Evolutionary conservation across 2,797 vertebrate genomes (phyloP), one percentile per base, ranked within the genome.

Genomic region (Clamator glandarius): DNA sequence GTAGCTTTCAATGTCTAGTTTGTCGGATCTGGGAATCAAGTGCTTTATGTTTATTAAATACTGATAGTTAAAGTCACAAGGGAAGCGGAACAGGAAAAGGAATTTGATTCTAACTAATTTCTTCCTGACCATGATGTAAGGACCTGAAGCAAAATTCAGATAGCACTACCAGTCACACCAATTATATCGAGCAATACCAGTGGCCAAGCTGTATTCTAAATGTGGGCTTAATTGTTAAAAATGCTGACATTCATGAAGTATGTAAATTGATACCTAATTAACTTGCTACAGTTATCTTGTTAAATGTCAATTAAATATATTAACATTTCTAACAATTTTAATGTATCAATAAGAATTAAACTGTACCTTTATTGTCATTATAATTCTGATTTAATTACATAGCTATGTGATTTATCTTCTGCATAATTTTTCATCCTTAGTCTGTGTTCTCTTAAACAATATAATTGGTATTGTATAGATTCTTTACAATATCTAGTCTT

Each of bases 241-340:
- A 77, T 87, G 90, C 61, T 95, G 93, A 80, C 95, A 95, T 96
- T 97, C 96, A 95, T 91, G 86, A 96, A 96, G 57, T 92, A 92
- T 84, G 68, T 89, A 97, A 96, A 96, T 95, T 96, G 86, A 93
- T 96, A 96, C 86, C 79, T 96, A 97, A 97, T 97, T 97, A 97
- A 96, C 58, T 97, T 95, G 55, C 78, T 96, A 54, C 29, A 96
- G 48, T 62, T 96, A 93, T 96, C 85, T 97, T 97, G 90, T 97
- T 96, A 97, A 98, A 97, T 96, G 79, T 42, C 93, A 97, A 96
- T 97, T 98, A 97, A 96, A 84, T 90, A n/a, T 92, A 96, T 96
- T 97, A 96, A 93, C 72, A 84, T 95, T 96, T 96, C 76, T 95
- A 81, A 95, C 19, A 95, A 90, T 94, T 97, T 97, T 86, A 93